Evolutionary conservation across 2,888 invertebrate genomes (phyloP).

Genomic region (Eucera pruinosa): DNA sequence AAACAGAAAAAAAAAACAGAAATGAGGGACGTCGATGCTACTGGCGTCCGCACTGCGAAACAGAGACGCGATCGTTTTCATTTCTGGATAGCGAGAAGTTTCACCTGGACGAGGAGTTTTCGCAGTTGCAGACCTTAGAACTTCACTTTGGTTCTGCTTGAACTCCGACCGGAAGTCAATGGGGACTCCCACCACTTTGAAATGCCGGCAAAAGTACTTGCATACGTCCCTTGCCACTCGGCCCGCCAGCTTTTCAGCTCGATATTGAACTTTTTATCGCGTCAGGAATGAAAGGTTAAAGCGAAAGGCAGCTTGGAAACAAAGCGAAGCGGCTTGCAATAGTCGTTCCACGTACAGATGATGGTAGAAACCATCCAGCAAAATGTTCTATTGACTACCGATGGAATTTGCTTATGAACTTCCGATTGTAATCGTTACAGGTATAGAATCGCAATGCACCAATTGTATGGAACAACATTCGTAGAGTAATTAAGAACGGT

Average conservation of each 20-base stretch:
- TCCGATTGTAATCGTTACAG: background rate
- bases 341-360: conserved; percentile 9
- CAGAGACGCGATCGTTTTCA: conserved; percentile 50
- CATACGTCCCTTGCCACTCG: conserved; percentile 24
- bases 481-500: background rate
- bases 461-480: background rate
- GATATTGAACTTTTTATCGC: conserved; percentile 72
- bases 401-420: conserved; percentile 6
- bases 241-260: conserved; percentile 43
- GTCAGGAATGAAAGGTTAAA: conserved; percentile 36
- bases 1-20: background rate
- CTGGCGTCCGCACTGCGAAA: conserved; percentile 18
- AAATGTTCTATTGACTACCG: background rate
- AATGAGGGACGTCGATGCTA: conserved; percentile 12
- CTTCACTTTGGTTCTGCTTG: conserved; percentile 41
- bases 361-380: conserved; percentile 1
- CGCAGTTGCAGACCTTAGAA: conserved; percentile 38
- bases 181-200: conserved; percentile 54
- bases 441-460: too few relatives aligned
- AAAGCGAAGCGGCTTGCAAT: conserved; percentile 35
- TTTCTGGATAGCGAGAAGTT: conserved; percentile 50
- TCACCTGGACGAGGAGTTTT: conserved; percentile 42
- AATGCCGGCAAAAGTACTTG: conserved; percentile 49
- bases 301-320: conserved; percentile 38
- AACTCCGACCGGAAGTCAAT: conserved; percentile 60